Percentiles rank a stretch among this genome's conserved stretches.
Evolutionary conservation across 2,888 invertebrate species (phyloP).

Genomic region (Metopia argyrocephala): DNA sequence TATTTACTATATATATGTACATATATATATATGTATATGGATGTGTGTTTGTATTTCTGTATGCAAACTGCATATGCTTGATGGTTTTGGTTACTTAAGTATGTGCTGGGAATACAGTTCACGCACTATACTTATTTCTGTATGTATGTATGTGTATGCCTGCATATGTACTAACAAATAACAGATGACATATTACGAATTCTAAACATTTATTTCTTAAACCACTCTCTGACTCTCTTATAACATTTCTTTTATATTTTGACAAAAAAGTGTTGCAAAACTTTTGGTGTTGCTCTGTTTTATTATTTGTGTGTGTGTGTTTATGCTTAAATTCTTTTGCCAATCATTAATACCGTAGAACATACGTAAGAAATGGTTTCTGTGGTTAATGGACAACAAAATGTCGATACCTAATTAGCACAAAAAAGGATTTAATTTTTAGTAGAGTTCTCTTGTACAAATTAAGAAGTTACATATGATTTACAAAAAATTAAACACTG

Average conservation of each 20-base stretch:
- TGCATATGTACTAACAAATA: not conserved
- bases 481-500: no score
- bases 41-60: not conserved
- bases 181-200: not conserved
- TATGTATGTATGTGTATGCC: not conserved
- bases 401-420: conserved; percentile 48
- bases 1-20: conserved; percentile 52
- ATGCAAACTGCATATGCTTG: not conserved
- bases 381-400: conserved; percentile 73
- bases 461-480: no score
- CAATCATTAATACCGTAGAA: not conserved
- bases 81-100: conserved; percentile 43
- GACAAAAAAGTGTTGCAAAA: not conserved
- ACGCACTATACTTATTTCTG: not conserved
- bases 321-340: not conserved
- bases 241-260: no score
- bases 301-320: conserved; percentile 7
- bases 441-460: no score
- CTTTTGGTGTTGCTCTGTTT: not conserved
- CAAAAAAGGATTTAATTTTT: not conserved
- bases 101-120: not conserved
- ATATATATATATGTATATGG: not conserved
- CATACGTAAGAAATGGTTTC: conserved; percentile 61
- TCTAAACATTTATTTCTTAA: not conserved
- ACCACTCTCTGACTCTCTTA: not conserved